Evolutionary conservation across 2,797 vertebrate genomes (phyloP).

Genomic region (Rhodeus uyekii): DNA sequence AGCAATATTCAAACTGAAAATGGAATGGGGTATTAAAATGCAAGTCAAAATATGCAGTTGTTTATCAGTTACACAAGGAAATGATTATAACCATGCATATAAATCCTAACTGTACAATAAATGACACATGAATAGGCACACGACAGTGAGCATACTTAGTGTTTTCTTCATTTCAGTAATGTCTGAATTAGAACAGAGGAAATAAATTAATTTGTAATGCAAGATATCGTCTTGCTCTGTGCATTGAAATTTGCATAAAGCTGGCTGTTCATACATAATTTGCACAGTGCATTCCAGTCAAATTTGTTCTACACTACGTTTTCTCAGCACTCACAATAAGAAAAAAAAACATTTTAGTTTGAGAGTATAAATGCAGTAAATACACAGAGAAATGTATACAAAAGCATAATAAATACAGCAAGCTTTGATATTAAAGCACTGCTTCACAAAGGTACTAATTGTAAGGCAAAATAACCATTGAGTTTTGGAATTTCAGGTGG

Average conservation of each 20-base stretch:
- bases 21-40: conserved; percentile 10
- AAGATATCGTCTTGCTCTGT: conserved; percentile 11
- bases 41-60: background rate
- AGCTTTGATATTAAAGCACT: conserved; percentile 55
- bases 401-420: conserved; percentile 61
- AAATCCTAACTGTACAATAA: conserved; percentile 30
- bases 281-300: conserved; percentile 58
- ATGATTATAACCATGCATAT: conserved; percentile 36
- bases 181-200: background rate
- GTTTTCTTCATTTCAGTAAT: conserved; percentile 12
- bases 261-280: conserved; percentile 40
- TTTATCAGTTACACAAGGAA: conserved; percentile 15
- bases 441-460: conserved; percentile 46
- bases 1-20: background rate
- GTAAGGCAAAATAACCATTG: conserved; percentile 60
- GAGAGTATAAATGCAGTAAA: conserved; percentile 64
- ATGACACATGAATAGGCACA: background rate
- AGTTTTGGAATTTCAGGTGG: conserved; percentile 29
- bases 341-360: conserved; percentile 45
- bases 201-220: conserved; percentile 13
- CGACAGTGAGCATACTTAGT: conserved; percentile 1
- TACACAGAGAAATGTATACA: conserved; percentile 53
- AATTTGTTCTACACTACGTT: conserved; percentile 40
- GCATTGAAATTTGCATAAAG: conserved; percentile 36
- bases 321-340: conserved; percentile 38